Conservation (phyloP, 2,797 vertebrate species). For the Onychomys torridus region DNA sequence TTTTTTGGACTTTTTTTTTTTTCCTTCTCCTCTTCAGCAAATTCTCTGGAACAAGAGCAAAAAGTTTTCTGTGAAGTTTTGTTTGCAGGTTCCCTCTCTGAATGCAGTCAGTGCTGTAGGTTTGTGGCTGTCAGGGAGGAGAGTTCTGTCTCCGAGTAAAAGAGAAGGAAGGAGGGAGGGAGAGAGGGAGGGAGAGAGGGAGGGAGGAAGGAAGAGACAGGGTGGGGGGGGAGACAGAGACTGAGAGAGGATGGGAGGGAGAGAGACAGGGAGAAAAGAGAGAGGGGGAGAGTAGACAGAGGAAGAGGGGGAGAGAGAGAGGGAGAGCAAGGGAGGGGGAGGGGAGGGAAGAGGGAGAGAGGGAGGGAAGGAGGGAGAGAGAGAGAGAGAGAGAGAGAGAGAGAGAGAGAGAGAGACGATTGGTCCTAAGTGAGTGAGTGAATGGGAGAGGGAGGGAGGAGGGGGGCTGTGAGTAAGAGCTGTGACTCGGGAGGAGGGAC, state of each 20-base stretch:
- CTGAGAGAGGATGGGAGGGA: not conserved
- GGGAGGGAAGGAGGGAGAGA: slow-evolving; percentile 80
- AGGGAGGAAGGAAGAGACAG: slow-evolving; percentile 70
- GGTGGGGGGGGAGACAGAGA: slow-evolving; percentile 75
- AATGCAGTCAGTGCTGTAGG: slow-evolving; percentile 89
- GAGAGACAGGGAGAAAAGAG: slow-evolving; percentile 26
- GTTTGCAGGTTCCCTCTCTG: slow-evolving; percentile 90
- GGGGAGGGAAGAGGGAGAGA: slow-evolving; percentile 72
- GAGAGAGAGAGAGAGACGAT: slow-evolving; percentile 71
- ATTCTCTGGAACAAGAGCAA: slow-evolving; percentile 90
- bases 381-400: slow-evolving; percentile 72
- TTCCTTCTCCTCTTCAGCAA: slow-evolving; percentile 87
- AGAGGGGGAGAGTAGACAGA: not conserved
- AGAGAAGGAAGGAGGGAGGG: slow-evolving; percentile 78
- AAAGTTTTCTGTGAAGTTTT: slow-evolving; percentile 92
- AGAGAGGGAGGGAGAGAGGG: not conserved
- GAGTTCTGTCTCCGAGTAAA: slow-evolving; percentile 89
- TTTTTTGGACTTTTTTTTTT: slow-evolving; percentile 66
- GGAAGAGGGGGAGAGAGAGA: not conserved
- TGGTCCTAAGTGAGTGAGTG: slow-evolving; percentile 87
- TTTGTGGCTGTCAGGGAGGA: slow-evolving; percentile 91
- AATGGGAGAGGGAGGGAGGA: slow-evolving; percentile 92
- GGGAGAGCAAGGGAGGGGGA: not conserved
- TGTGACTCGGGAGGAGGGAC: slow-evolving; percentile 91
- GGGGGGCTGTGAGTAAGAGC: slow-evolving; percentile 90